Conservation (phyloP, 2,113 vertebrate species). For the Apteryx owenii region DNA sequence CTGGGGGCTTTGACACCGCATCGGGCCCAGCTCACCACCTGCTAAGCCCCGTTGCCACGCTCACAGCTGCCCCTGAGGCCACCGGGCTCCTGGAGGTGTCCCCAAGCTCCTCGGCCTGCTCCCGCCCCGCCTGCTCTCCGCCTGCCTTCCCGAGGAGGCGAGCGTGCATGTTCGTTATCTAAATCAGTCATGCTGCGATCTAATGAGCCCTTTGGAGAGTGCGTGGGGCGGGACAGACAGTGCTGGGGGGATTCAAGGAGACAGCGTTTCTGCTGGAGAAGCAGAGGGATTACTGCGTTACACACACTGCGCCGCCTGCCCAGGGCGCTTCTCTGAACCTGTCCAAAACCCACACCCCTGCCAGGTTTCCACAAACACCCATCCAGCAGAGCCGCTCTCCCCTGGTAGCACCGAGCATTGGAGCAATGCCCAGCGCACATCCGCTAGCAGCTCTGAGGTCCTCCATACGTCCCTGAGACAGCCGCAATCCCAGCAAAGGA, state of each 20-base stretch:
- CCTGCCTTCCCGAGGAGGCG: background rate
- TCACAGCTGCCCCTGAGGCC: too few species aligned
- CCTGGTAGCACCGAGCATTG: rapidly evolving
- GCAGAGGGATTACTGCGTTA: background rate
- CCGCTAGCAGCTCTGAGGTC: too few species aligned
- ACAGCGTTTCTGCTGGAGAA: rapidly evolving
- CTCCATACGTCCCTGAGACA: too few species aligned
- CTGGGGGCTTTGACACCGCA: background rate
- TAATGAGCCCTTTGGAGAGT: slow-evolving; percentile 32
- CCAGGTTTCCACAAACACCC: too few species aligned
- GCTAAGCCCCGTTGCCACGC: background rate
- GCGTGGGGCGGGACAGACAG: rapidly evolving
- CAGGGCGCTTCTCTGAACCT: background rate
- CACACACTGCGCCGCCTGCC: too few species aligned
- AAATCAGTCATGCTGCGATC: background rate
- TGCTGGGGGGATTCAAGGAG: background rate
- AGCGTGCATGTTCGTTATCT: background rate
- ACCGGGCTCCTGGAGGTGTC: background rate
- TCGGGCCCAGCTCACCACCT: rapidly evolving
- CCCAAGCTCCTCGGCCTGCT: background rate
- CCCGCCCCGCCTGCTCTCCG: background rate
- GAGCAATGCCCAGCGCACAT: too few species aligned
- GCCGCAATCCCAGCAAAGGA: too few species aligned
- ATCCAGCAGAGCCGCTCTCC: too few species aligned
- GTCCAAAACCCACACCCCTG: too few species aligned